A percentile compares a stretch with the other conserved stretches of the same genome.
These are phyloP conservation scores for Stichodactyla mertensii DNA, from an alignment of 64 coral and sea anemone species.

Conservation along the genomic window DNA sequence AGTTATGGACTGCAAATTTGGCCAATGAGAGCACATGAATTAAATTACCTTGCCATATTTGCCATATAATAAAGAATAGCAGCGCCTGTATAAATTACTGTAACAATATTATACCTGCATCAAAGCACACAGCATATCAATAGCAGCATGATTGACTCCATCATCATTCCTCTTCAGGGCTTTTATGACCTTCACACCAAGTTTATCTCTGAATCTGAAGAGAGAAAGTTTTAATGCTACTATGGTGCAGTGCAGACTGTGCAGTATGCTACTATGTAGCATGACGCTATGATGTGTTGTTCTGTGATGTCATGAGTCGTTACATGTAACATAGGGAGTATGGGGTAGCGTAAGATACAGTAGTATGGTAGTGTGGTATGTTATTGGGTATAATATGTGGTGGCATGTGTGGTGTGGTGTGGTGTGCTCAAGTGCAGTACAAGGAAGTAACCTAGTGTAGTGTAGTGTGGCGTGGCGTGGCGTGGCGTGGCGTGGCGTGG, in stretches of 20 bases:
- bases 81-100: not conserved
- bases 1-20: too few species aligned
- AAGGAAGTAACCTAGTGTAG: not conserved
- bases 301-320: too few species aligned
- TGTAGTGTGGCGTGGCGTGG: too few species aligned
- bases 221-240: not conserved
- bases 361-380: not conserved
- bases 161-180: constrained; percentile 89
- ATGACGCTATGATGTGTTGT: too few species aligned
- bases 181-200: constrained; percentile 96
- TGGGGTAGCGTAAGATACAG: not conserved
- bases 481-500: too few species aligned
- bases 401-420: too few species aligned
- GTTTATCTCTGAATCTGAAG: constrained; percentile 88
- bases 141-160: constrained; percentile 92
- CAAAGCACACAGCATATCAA: constrained; percentile 95
- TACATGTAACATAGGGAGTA: not conserved
- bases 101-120: constrained; percentile 72
- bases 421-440: not conserved
- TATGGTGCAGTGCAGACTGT: not conserved
- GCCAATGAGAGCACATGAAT: too few species aligned
- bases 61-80: too few species aligned
- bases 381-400: too few species aligned
- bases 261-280: too few species aligned
- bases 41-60: too few species aligned